Evolutionary conservation across 2,113 vertebrate genomes (phyloP), one percentile per base, ranked within the genome.

Genomic region (Notothenia rossii): DNA sequence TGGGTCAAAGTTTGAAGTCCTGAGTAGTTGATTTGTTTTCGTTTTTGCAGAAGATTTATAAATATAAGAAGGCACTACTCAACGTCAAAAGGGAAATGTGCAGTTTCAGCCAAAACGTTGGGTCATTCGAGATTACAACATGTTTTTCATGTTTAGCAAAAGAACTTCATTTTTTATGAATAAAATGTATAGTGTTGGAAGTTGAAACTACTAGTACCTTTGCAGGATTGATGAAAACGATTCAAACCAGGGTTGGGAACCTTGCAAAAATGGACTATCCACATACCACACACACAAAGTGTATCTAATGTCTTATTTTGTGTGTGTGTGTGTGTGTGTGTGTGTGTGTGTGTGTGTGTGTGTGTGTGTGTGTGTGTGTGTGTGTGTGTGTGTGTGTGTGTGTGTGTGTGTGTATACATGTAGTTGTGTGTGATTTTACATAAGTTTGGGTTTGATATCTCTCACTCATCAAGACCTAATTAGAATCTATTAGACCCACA

Each of bases 401-500:
- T 55, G 53, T 54, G 62, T 58, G 55, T 58, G 55, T 56, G 49
- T 10, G 5, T 56, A 25, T 59, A 29, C 33, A 29, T 36, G 25
- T 8, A 33, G 22, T 25, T 25, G 25, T 36, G 36, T 7, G 36
- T 36, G 36, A 36, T 7, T 40, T 40, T 40, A 40, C 36, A 40
- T 40, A 40, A 67, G 29, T 29, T 60, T 29, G 59, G 69, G 68
- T 73, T 82, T 79, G 67, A 80, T 29, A 29, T 84, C 66, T 69
- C 18, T 86, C 75, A 69, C 70, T 78, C 77, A 79, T 74, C 71
- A 79, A 76, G 67, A 69, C 48, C 51, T 14, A 79, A 79, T 79
- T 82, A 79, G 10, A 78, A 25, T 53, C 49, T 55, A 64, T 67
- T 15, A 66, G 49, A 58, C 43, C 25, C 60, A 59, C 50, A 59